Evolutionary conservation across 2,797 vertebrate genomes (phyloP), one percentile per base, ranked within the genome.

Genomic region (Anguilla obscura): DNA sequence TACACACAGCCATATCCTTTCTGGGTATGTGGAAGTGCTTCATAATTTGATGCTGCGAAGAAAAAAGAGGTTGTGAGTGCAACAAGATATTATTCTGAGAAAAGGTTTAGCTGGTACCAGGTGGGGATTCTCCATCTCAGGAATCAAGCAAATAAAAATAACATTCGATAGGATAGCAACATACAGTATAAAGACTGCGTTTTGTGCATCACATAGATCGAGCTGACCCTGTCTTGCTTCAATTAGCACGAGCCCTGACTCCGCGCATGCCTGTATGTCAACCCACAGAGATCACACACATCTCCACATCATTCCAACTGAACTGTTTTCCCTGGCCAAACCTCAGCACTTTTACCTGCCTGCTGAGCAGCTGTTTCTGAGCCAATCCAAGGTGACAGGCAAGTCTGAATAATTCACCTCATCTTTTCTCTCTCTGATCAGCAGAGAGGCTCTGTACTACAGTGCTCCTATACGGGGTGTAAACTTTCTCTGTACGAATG

Each of bases 351-450:
- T 71, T 30, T 27, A 33, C 10, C 7, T 12, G 9, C 69, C 69
- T 71, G 69, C 69, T 71, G 69, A 71, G 69, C n/a, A 71, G 69
- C 69, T 71, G 69, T 71, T 71, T 10, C 69, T 33, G 69, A 30
- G 69, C 7, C 69, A 27, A 71, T 33, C 33, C 69, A 33, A 33
- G 69, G 69, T 71, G 69, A 71, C 69, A 30, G 69, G 69, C 69
- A 71, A 2, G 27, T 33, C 69, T 71, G 69, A 71, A 71, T 71
- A 71, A 71, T 71, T 30, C n/a, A 33, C 27, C 27, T 71, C 69
- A 33, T 30, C 27, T 33, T 71, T 71, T 33, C 69, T 71, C 69
- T 8, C 9, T 71, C 69, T 71, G 69, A 71, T 30, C n/a, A 30
- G 69, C 27, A 71, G 27, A 71, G 69, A 71, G 69, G 69, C 69